A percentile compares a stretch with the other conserved stretches of the same genome.
Evolutionary conservation across 1,140 invertebrate genomes (phyloP).

Genomic region (Cyclargus thomasi): DNA sequence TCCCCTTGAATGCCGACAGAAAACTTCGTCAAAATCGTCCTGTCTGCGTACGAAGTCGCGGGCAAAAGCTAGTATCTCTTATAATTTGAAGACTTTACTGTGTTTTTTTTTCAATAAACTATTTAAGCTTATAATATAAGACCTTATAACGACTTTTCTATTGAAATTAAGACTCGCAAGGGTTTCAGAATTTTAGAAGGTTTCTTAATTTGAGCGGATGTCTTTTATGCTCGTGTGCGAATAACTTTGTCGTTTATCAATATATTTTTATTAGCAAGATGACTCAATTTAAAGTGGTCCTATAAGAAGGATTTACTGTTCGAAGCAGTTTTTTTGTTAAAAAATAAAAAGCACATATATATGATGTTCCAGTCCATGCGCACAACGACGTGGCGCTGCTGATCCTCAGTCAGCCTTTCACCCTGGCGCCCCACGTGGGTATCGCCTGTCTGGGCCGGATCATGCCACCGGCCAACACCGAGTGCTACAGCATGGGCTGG

Average conservation of each 20-base stretch:
- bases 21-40: no score
- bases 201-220: no score
- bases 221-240: not conserved
- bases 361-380: conserved; percentile 16
- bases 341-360: no score
- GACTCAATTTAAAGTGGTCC: not conserved
- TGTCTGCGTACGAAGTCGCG: no score
- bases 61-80: no score
- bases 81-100: no score
- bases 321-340: not conserved
- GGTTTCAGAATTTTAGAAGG: no score
- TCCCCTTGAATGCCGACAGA: no score
- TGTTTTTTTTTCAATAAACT: no score
- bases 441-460: conserved; percentile 14
- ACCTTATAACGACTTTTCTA: no score
- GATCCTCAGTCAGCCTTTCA: conserved; percentile 10
- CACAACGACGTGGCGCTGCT: conserved; percentile 21
- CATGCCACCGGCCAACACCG: conserved; percentile 15
- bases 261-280: not conserved
- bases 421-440: conserved; percentile 15
- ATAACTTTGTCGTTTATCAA: not conserved
- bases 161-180: no score
- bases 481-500: conserved; percentile 25
- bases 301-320: not conserved
- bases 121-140: no score